Evolutionary conservation across 1,140 invertebrate genomes (phyloP).

Genomic region (Aphis gossypii): DNA sequence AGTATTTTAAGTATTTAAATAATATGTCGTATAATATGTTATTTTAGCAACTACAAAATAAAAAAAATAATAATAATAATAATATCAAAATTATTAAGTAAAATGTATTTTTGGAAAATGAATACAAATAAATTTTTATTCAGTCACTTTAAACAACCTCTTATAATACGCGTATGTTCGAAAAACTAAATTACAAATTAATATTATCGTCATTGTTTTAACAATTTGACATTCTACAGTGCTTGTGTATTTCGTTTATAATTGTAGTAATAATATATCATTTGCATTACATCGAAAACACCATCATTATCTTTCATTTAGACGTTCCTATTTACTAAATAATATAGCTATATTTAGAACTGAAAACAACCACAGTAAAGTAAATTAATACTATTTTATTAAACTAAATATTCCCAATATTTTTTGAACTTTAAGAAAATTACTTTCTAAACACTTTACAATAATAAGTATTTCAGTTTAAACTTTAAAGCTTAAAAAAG

Average conservation of each 20-base stretch:
- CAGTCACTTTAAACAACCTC: no score
- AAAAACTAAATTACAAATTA: no score
- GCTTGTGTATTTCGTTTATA: not conserved
- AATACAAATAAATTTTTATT: no score
- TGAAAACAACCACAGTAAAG: no score
- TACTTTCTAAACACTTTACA: not conserved
- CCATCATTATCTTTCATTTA: not conserved
- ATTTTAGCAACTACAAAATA: not conserved
- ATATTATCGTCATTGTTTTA: not conserved
- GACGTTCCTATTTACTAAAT: not conserved
- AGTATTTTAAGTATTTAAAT: not conserved
- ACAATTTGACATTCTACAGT: not conserved
- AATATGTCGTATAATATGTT: not conserved
- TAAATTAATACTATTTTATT: not conserved
- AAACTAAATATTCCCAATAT: not conserved
- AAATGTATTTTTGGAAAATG: no score
- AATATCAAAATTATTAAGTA: no score
- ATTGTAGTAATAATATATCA: not conserved
- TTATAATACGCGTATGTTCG: no score
- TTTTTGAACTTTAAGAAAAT: not conserved
- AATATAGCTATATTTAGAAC: not conserved
- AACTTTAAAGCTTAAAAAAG: not conserved
- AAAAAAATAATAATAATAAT: no score
- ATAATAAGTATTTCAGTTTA: not conserved
- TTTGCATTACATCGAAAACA: not conserved